Percentiles rank a stretch among this genome's conserved stretches.
Evolutionary conservation across 1,140 invertebrate species (phyloP).

Genomic region (Asbolus verrucosus): DNA sequence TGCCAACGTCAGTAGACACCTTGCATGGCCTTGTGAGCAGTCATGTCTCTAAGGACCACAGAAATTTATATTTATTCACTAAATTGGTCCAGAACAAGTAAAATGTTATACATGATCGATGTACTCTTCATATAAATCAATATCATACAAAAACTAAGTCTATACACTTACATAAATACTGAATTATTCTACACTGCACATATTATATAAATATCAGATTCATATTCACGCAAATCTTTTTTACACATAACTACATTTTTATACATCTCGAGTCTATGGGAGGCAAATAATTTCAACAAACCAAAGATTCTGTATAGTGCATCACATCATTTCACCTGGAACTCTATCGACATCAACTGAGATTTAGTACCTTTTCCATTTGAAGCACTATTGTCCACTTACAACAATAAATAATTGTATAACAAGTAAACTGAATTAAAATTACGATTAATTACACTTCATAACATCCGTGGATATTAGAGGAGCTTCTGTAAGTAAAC

Average conservation of each 20-base stretch:
- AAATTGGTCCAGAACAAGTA: conserved; percentile 43
- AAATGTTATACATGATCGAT: conserved; percentile 35
- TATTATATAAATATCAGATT: conserved; percentile 45
- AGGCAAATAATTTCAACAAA: conserved; percentile 29
- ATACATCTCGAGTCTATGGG: conserved; percentile 39
- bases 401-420: conserved; percentile 16
- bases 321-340: conserved; percentile 33
- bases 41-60: conserved; percentile 30
- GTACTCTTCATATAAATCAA: conserved; percentile 44
- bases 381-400: conserved; percentile 38
- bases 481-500: conserved; percentile 53
- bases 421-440: conserved; percentile 16
- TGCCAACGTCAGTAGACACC: conserved; percentile 12
- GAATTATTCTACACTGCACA: conserved; percentile 43
- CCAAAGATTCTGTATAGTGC: conserved; percentile 23
- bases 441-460: conserved; percentile 47
- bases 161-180: conserved; percentile 45
- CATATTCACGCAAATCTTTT: conserved; percentile 41
- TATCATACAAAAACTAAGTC: conserved; percentile 45
- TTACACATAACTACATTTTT: conserved; percentile 43
- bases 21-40: conserved; percentile 24
- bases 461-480: conserved; percentile 50
- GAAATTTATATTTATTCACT: conserved; percentile 27
- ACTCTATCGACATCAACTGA: conserved; percentile 32
- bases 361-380: conserved; percentile 24